Evolutionary conservation across 2,113 vertebrate genomes (phyloP), one percentile per base, ranked within the genome.

Genomic region (Pseudolaguvia tuberculata): DNA sequence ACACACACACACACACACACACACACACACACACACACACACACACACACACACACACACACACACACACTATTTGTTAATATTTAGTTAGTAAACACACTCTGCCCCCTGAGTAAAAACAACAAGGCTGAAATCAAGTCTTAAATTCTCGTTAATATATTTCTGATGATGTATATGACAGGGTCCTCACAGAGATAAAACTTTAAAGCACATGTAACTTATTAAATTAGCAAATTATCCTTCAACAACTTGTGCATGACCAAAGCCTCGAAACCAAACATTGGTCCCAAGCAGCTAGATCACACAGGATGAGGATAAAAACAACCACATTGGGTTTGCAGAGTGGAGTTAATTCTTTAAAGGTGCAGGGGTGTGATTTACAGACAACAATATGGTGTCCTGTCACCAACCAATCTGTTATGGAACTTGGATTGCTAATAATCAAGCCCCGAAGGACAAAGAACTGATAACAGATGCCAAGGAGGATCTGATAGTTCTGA

Each of bases 31-130:
- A n/a, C n/a, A n/a, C n/a, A n/a, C n/a, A n/a, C n/a, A n/a, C n/a
- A n/a, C n/a, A n/a, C n/a, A n/a, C n/a, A n/a, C n/a, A n/a, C n/a
- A n/a, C n/a, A n/a, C n/a, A n/a, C n/a, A n/a, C n/a, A n/a, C n/a
- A n/a, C n/a, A n/a, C n/a, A n/a, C n/a, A n/a, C n/a, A n/a, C 12
- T 50, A 5, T 61, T 45, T 56, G 79, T 81, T 77, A 81, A 81
- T 83, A 39, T 81, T 83, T 79, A 81, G 59, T 29, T 17, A 29
- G 55, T 68, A 66, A 82, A 74, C 73, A 67, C 10, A 68, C 74
- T 72, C 14, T 4, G 18, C n/a, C 17, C 21, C 17, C 65, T 23
- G 63, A 42, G 35, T 47, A 45, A 70, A 11, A 76, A 27, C 27
- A 23, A 42, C 39, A 42, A 42, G 15, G 31, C 45, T 31, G 50